phyloP scores from a whole-genome alignment of 23 tunicate species.

The Corella eumyota region DNA sequence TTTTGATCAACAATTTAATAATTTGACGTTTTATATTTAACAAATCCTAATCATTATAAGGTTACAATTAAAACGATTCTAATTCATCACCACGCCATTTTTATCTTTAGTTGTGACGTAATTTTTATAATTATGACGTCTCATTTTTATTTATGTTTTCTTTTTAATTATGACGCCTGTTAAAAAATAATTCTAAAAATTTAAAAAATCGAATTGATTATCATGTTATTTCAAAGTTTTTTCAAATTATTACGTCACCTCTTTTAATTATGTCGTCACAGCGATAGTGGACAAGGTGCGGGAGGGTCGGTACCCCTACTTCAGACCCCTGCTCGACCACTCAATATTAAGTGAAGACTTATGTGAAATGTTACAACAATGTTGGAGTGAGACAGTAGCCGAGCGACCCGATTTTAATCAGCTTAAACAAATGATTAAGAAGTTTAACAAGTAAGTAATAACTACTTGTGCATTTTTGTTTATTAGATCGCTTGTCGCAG shows the following conservation, averaged over 20 bases:
- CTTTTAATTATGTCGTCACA: neutral
- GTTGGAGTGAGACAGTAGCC: slow-evolving; percentile 55
- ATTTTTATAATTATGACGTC: too few species aligned
- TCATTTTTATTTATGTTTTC: too few species aligned
- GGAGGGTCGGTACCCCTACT: slow-evolving; percentile 38
- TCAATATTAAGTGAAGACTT: slow-evolving; percentile 36
- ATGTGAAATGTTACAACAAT: slow-evolving; percentile 19
- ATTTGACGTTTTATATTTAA: too few species aligned
- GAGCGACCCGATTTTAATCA: slow-evolving; percentile 50
- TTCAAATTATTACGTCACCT: too few species aligned
- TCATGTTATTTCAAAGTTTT: neutral
- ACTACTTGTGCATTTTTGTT: neutral
- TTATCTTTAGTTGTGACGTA: too few species aligned
- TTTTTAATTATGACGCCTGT: too few species aligned
- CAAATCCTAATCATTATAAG: too few species aligned
- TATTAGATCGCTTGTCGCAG: neutral
- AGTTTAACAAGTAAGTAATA: slow-evolving; percentile 51
- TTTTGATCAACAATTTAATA: too few species aligned
- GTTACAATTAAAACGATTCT: too few species aligned
- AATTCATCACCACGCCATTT: too few species aligned
- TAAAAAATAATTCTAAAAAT: neutral
- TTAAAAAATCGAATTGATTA: neutral
- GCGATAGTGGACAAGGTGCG: slow-evolving; percentile 21
- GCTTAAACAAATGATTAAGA: slow-evolving; percentile 43
- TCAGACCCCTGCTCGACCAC: slow-evolving; percentile 43